phyloP scores from a whole-genome alignment of 2,888 invertebrate species.

The Leptinotarsa tumamoca region DNA sequence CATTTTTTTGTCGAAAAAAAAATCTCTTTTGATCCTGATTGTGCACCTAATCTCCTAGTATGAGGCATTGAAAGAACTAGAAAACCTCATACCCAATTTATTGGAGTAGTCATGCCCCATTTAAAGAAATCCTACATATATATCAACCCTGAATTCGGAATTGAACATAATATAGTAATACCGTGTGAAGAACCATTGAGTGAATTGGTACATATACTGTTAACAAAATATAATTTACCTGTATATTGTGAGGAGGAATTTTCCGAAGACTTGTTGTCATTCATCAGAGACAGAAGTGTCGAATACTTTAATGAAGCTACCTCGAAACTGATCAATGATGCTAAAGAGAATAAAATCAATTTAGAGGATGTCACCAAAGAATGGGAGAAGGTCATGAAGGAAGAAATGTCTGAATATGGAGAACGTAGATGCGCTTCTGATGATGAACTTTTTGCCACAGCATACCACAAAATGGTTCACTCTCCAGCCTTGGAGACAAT shows the following conservation, averaged over 20 bases:
- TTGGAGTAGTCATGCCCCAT: constrained; percentile 24
- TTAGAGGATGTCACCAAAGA: constrained; percentile 81
- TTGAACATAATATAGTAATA: constrained; percentile 55
- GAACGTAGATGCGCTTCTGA: constrained; percentile 85
- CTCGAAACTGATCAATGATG: constrained; percentile 72
- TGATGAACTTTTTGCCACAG: constrained; percentile 87
- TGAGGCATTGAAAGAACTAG: not conserved
- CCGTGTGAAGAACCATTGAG: constrained; percentile 58
- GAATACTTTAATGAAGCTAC: constrained; percentile 75
- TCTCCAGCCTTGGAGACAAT: constrained; percentile 85
- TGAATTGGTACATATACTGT: constrained; percentile 60
- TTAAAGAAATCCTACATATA: constrained; percentile 45
- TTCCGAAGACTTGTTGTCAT: constrained; percentile 41
- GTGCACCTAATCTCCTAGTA: not conserved
- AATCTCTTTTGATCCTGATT: too few relatives aligned
- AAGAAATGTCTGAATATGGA: constrained; percentile 86
- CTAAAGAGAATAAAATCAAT: constrained; percentile 74
- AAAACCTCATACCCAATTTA: too few relatives aligned
- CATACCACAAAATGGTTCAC: constrained; percentile 80
- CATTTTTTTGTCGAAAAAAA: too few relatives aligned
- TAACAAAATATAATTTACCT: constrained; percentile 57
- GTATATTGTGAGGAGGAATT: constrained; percentile 63
- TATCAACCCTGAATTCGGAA: constrained; percentile 49
- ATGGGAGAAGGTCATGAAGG: constrained; percentile 84
- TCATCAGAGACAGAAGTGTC: constrained; percentile 43